These are phyloP conservation scores for Ylistrum balloti DNA, from an alignment of 1,140 invertebrate genomes.

Conservation along the genomic window DNA sequence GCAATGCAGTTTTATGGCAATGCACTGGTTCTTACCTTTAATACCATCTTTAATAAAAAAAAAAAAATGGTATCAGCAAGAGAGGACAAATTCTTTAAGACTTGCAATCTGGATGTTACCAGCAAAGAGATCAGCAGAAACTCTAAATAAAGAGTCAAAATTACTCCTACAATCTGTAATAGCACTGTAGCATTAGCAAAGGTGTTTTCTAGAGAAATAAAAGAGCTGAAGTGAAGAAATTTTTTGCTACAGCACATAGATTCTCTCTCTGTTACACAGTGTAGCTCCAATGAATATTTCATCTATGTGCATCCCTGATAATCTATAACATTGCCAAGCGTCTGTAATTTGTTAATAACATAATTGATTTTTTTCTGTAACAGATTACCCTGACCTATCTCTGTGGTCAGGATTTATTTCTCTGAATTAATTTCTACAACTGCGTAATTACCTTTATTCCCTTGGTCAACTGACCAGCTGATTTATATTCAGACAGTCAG, in stretches of 20 bases:
- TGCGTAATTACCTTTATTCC: background rate
- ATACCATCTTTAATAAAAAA: too few relatives aligned
- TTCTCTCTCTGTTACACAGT: background rate
- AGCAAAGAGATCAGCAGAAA: too few relatives aligned
- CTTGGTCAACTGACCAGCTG: background rate
- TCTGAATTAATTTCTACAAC: background rate
- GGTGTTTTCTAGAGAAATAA: conserved; percentile 3
- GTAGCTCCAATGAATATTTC: background rate
- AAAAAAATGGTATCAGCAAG: too few relatives aligned
- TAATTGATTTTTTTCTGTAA: background rate
- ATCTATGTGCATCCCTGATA: background rate
- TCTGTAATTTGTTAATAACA: background rate
- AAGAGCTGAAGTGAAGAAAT: background rate
- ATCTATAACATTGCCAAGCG: background rate
- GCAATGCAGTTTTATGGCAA: too few relatives aligned
- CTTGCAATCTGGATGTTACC: background rate
- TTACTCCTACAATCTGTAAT: background rate
- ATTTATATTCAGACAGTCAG: background rate
- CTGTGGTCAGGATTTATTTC: background rate
- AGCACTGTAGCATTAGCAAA: background rate
- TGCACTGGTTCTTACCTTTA: too few relatives aligned
- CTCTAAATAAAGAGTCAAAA: background rate
- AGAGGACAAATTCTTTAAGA: too few relatives aligned
- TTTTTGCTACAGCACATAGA: background rate
- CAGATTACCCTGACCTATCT: background rate